These are phyloP conservation scores for Catamblyrhynchus diadema DNA, from an alignment of 2,797 vertebrate species.

Conservation along the genomic window DNA sequence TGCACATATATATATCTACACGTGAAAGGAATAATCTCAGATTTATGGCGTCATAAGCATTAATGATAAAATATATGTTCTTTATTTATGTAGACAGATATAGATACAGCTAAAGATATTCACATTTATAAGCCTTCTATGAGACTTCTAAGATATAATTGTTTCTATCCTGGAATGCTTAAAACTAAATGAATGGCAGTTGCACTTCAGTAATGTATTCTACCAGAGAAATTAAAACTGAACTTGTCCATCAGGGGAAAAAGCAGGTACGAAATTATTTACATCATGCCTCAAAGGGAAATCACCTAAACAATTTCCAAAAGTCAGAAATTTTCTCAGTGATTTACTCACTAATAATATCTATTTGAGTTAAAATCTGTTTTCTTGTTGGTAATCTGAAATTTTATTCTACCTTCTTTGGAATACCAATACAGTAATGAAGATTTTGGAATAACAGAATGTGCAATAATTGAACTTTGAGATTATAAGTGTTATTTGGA, in stretches of 20 bases:
- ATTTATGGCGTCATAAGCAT: background rate
- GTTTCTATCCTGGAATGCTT: background rate
- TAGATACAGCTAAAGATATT: too few species aligned
- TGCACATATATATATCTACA: background rate
- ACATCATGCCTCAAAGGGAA: background rate
- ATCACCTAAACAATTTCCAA: background rate
- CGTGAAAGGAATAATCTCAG: background rate
- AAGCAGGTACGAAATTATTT: background rate
- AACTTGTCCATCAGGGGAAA: background rate
- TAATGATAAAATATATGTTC: background rate
- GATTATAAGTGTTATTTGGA: background rate
- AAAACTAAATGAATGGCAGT: background rate
- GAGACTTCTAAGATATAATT: background rate
- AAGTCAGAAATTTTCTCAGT: background rate
- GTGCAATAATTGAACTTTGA: conserved; percentile 3
- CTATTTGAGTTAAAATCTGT: background rate
- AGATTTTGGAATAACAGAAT: background rate
- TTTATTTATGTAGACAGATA: background rate
- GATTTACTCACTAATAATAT: background rate
- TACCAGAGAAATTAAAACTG: background rate
- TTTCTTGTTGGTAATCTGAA: conserved; percentile 1
- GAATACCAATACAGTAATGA: background rate
- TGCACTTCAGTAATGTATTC: background rate
- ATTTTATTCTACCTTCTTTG: background rate
- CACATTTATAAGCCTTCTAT: background rate